phyloP scores from a whole-genome alignment of 2,888 invertebrate genomes.

The Ennomos erosarius region DNA sequence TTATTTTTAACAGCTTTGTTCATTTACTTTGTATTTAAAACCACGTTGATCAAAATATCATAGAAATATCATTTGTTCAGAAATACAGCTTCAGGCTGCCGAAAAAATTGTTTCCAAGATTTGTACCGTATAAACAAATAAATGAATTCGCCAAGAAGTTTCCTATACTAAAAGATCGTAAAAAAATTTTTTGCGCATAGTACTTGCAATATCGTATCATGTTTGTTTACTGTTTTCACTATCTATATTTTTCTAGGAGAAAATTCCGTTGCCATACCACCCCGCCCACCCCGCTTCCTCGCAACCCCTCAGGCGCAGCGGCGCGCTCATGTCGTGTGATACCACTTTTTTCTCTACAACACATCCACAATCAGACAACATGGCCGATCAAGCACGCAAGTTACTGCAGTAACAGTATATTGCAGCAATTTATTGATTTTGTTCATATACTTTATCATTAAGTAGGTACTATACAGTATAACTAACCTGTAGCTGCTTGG shows the following conservation, averaged over 20 bases:
- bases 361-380: slow-evolving; percentile 31
- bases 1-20: no score
- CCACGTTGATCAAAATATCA: no score
- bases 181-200: slow-evolving; percentile 45
- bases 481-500: neutral
- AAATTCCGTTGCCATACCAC: slow-evolving; percentile 56
- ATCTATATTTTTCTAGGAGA: slow-evolving; percentile 79
- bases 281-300: slow-evolving; percentile 14
- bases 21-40: no score
- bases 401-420: slow-evolving; percentile 15
- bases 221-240: slow-evolving; percentile 82
- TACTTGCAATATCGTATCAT: slow-evolving; percentile 52
- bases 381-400: slow-evolving; percentile 18
- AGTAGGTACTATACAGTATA: slow-evolving; percentile 1
- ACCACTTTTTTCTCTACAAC: slow-evolving; percentile 44
- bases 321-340: slow-evolving; percentile 34
- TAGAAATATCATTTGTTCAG: no score
- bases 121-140: no score
- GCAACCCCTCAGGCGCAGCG: neutral
- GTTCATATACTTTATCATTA: neutral
- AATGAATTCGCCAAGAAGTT: no score
- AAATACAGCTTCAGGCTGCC: no score
- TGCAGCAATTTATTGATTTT: slow-evolving; percentile 13
- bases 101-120: no score
- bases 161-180: no score